Evolutionary conservation across 2,113 vertebrate species (phyloP).

Genomic region (Carassius auratus): DNA sequence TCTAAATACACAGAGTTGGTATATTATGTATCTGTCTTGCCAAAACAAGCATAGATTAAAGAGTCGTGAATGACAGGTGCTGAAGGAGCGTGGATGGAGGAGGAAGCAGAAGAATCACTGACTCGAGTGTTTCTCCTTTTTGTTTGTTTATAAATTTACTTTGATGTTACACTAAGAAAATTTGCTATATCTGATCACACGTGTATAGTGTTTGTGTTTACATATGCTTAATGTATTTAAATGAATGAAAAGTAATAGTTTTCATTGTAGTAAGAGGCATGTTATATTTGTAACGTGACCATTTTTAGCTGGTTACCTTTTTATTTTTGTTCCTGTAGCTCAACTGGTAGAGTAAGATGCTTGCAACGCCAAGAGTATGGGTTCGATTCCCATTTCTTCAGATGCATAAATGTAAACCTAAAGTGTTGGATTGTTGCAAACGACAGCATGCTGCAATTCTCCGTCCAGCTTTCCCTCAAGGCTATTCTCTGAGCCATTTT

Average conservation of each 20-base stretch:
- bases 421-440: background rate
- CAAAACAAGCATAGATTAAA: background rate
- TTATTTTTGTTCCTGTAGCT: background rate
- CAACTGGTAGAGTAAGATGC: background rate
- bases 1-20: conserved; percentile 4
- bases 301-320: background rate
- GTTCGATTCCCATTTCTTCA: background rate
- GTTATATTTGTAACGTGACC: background rate
- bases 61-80: background rate
- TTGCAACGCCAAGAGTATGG: conserved; percentile 25
- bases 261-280: background rate
- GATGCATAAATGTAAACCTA: background rate
- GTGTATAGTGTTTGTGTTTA: background rate
- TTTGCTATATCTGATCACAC: background rate
- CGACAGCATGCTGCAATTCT: background rate
- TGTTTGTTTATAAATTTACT: background rate
- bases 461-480: conserved; percentile 38
- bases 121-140: background rate
- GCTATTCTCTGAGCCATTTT: conserved; percentile 44
- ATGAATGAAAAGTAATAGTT: background rate
- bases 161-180: background rate
- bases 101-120: background rate
- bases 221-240: background rate
- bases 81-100: background rate
- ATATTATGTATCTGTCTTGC: background rate